Conservation (phyloP, 1,140 invertebrate genomes). For the Bradynema listronoti region DNA sequence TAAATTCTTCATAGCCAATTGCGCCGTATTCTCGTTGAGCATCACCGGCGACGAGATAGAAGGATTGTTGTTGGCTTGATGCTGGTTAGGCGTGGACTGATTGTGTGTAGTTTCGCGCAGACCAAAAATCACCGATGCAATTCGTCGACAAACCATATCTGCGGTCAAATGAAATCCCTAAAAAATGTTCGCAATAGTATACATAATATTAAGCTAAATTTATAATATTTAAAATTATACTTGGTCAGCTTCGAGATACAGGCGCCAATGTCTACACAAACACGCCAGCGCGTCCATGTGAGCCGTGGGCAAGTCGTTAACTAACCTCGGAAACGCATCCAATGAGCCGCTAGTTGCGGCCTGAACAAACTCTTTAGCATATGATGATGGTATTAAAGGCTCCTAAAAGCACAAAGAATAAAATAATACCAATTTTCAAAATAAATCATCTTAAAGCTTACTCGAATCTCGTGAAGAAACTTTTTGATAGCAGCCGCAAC, state of each 20-base stretch:
- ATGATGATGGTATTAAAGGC: constrained; percentile 21
- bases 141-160: too few species aligned
- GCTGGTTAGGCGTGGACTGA: too few species aligned
- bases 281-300: constrained; percentile 24
- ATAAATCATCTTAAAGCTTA: not conserved
- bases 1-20: too few species aligned
- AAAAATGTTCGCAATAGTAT: too few species aligned
- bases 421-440: not conserved
- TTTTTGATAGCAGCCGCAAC: constrained; percentile 16
- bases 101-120: too few species aligned
- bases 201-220: too few species aligned
- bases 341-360: not conserved
- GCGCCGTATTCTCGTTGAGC: too few species aligned
- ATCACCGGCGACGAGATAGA: too few species aligned
- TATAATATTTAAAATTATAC: too few species aligned
- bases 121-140: too few species aligned
- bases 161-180: too few species aligned
- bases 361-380: constrained; percentile 14
- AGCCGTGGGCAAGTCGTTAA: constrained; percentile 8
- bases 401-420: constrained; percentile 10
- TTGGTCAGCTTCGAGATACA: not conserved
- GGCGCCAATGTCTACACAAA: constrained; percentile 10
- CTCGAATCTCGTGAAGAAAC: constrained; percentile 18
- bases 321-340: constrained; percentile 9
- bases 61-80: too few species aligned